Conservation (phyloP, 2,113 vertebrate species). For the Oncorhynchus clarkii region DNA sequence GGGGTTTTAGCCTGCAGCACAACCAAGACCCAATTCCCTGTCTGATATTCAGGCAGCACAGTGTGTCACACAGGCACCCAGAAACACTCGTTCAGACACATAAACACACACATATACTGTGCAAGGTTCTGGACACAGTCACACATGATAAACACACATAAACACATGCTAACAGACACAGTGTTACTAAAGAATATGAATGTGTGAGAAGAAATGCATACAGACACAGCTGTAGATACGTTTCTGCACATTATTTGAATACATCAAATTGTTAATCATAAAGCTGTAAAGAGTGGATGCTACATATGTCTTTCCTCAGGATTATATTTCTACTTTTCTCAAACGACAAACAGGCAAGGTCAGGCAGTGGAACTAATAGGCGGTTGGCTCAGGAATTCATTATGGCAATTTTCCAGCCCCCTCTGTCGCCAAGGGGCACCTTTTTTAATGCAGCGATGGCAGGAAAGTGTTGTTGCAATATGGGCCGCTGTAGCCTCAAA, state of each 20-base stretch:
- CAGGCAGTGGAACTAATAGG: conserved; percentile 70
- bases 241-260: conserved; percentile 19
- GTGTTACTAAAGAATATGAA: background rate
- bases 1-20: conserved; percentile 56
- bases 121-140: too few species aligned
- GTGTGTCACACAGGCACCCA: conserved; percentile 46
- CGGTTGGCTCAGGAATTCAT: conserved; percentile 67
- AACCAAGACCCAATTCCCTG: conserved; percentile 63
- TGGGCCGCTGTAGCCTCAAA: conserved; percentile 62
- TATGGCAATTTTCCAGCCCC: conserved; percentile 52
- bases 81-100: conserved; percentile 8
- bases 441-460: conserved; percentile 69
- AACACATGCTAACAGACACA: background rate
- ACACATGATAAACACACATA: conserved; percentile 13
- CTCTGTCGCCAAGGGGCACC: conserved; percentile 66
- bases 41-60: conserved; percentile 46
- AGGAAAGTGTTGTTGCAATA: conserved; percentile 68
- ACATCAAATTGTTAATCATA: background rate
- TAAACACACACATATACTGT: too few species aligned
- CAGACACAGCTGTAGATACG: conserved; percentile 19
- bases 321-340: conserved; percentile 49
- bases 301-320: conserved; percentile 56
- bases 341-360: conserved; percentile 68
- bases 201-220: background rate
- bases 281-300: background rate